Evolutionary conservation across 1,140 invertebrate genomes (phyloP).

Genomic region (Nilaparvata lugens): DNA sequence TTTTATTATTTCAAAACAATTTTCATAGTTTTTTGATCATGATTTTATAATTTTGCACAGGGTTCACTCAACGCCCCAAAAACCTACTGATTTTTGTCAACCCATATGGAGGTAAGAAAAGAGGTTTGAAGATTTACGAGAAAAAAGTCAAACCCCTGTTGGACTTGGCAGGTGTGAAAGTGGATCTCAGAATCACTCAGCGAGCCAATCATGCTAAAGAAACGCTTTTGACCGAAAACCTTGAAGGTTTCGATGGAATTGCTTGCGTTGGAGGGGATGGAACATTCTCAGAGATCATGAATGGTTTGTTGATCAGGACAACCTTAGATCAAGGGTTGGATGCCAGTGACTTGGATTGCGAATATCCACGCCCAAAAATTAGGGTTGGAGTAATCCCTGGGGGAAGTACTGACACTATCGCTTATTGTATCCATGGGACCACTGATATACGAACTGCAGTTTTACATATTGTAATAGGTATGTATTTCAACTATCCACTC

Average conservation of each 20-base stretch:
- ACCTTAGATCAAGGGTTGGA: conserved; percentile 45
- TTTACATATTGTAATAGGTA: conserved; percentile 71
- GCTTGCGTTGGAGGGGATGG: conserved; percentile 83
- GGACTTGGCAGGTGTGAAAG: conserved; percentile 56
- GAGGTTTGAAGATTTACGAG: conserved; percentile 62
- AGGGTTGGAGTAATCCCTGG: conserved; percentile 67
- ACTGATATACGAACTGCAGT: conserved; percentile 70
- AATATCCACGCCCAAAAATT: conserved; percentile 49
- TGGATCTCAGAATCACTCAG: conserved; percentile 55
- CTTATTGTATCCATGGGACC: conserved; percentile 73
- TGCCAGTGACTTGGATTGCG: conserved; percentile 45
- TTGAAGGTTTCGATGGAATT: conserved; percentile 48
- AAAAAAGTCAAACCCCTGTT: conserved; percentile 67
- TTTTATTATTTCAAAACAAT: background rate
- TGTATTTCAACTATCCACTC: conserved; percentile 12
- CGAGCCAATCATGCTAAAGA: conserved; percentile 69
- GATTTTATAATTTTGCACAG: conserved; percentile 31
- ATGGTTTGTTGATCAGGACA: conserved; percentile 29
- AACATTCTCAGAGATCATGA: conserved; percentile 66
- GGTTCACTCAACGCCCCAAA: conserved; percentile 49
- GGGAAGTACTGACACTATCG: conserved; percentile 79
- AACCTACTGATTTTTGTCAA: conserved; percentile 74
- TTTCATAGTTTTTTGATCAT: background rate
- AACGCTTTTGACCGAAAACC: conserved; percentile 41
- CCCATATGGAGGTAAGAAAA: conserved; percentile 72